Evolutionary conservation across 2,113 vertebrate species (phyloP), one percentile per base, ranked within the genome.

Genomic region (Cephalopterus ornatus): DNA sequence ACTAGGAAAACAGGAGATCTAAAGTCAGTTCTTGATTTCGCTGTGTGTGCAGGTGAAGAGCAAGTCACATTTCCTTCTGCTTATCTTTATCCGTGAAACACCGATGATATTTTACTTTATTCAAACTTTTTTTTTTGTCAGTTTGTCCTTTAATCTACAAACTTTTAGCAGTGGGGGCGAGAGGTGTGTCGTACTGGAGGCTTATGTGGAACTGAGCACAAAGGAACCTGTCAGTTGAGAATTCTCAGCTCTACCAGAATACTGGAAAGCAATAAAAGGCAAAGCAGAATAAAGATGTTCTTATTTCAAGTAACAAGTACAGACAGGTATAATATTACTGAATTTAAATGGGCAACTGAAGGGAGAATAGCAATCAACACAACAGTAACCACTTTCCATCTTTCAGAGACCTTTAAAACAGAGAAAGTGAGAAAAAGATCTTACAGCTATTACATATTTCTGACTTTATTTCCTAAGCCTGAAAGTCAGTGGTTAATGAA

Each of bases 241-340:
- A 87, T 91, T 94, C 75, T 73, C 62, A 77, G 33, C 30, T 89
- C 41, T 61, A 41, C 13, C 33, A 84, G 41, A 91, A 56, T 61
- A 61, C 5, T 21, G 70, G 24, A 92, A 91, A 91, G 56, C 66
- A 81, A 4, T 63, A 93, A 89, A 12, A 81, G 39, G 28, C 30
- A 87, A 72, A 87, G 24, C 27, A 95, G 37, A 94, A 94, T 56
- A 87, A n/a, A 87, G 44, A 81, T 65, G 35, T 59, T 76, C 52
- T 88, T 80, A 56, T 73, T 89, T 90, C 78, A 81, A 72, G 33
- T 44, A 92, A 59, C 63, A 96, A 94, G 92, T 90, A 81, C 47
- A 90, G 80, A 73, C 72, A 81, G 47, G 42, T 84, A 80, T 71
- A 88, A 83, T 68, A 72, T 80, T 78, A 85, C 23, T 21, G 59